Evolutionary conservation across 2,797 vertebrate species (phyloP), one percentile per base, ranked within the genome.

Genomic region (Betta splendens): DNA sequence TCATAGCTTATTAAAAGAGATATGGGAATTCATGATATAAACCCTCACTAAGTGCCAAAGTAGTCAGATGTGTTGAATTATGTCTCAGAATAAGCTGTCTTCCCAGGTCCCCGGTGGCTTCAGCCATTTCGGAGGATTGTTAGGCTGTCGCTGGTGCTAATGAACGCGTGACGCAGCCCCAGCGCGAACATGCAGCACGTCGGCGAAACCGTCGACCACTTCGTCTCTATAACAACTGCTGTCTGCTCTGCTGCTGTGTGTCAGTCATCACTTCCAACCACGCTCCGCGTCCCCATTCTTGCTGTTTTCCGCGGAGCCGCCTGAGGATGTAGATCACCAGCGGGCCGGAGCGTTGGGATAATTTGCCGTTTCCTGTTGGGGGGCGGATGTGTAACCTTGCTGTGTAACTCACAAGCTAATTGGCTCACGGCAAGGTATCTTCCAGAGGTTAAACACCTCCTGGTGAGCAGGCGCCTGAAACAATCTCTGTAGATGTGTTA

Each of bases 11-110:
- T 89, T 77, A 71, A 79, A 80, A 53, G 45, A 53, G 55, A 79
- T 42, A 63, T 59, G 64, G 48, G 77, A 84, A 87, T 75, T 71
- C 74, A 67, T 61, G 74, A 80, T 32, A 69, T 89, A 87, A 89
- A 86, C 65, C 79, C 86, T 87, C 83, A 88, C 87, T 83, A 84
- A 81, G 87, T 80, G 84, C 78, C 71, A 67, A 46, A 72, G 81
- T 56, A 63, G 77, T 85, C 81, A 80, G 49, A 81, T 76, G 50
- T 68, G 55, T 74, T 85, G 85, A 84, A 38, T 84, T 85, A 89
- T 85, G 61, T 79, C 43, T 57, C 29, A 66, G 64, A 37, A 45
- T 52, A 77, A 74, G 59, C 64, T 63, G 84, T 81, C 76, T 64
- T 12, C 25, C 35, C 17, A 15, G 33, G 51, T 78, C 82, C 47